Evolutionary conservation across 2,888 invertebrate genomes (phyloP).

Genomic region (Eristalis tenax): DNA sequence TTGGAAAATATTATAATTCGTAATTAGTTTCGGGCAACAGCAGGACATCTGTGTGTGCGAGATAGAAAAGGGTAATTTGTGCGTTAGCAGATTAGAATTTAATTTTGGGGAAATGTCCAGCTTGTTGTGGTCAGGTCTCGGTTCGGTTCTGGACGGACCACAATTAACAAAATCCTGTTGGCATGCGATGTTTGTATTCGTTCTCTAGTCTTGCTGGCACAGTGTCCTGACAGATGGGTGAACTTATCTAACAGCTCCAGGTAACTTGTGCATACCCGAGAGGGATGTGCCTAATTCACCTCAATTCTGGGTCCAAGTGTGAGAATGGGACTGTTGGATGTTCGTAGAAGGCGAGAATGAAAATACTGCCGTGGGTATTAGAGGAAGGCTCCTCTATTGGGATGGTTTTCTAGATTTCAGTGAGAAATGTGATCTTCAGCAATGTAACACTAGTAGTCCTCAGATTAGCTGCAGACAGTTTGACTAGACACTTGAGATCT

Average conservation of each 20-base stretch:
- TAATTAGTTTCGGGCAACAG: constrained; percentile 41
- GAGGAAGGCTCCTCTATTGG: too few relatives aligned
- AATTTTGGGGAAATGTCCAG: constrained; percentile 39
- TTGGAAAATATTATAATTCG: constrained; percentile 50
- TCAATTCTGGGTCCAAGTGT: too few relatives aligned
- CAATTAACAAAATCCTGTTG: constrained; percentile 47
- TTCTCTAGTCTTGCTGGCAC: constrained; percentile 17
- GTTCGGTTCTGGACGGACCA: not conserved
- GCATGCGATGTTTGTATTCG: constrained; percentile 12
- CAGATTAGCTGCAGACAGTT: too few relatives aligned
- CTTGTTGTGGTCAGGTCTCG: constrained; percentile 19
- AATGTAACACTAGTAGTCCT: too few relatives aligned
- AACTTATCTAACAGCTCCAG: not conserved
- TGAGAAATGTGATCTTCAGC: too few relatives aligned
- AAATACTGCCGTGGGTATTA: too few relatives aligned
- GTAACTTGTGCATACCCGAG: not conserved
- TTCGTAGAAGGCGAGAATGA: too few relatives aligned
- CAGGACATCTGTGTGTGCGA: not conserved
- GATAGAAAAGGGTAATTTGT: constrained; percentile 1
- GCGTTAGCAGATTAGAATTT: constrained; percentile 49
- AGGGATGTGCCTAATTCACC: too few relatives aligned
- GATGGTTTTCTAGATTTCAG: too few relatives aligned
- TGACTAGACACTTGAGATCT: too few relatives aligned
- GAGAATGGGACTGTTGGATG: too few relatives aligned
- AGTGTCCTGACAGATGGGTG: not conserved